Evolutionary conservation across 2,797 vertebrate species (phyloP), one percentile per base, ranked within the genome.

Genomic region (Anolis apletophallus): DNA sequence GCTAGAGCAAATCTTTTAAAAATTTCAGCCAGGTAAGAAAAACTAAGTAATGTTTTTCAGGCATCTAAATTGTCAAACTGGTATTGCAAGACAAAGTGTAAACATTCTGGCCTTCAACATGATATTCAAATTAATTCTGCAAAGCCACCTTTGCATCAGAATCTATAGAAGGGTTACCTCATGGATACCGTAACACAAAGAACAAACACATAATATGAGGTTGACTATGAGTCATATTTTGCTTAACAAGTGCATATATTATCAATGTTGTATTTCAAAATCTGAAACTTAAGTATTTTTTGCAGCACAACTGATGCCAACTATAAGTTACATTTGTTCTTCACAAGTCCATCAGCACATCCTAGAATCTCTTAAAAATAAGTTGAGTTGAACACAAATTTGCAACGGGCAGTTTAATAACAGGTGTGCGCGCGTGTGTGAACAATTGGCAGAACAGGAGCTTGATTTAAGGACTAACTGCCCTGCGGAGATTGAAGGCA

Each of bases 211-310:
- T 50, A 69, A 77, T 81, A 69, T 13, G 40, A 0, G 8, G 55
- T 57, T 14, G 17, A 23, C 10, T 61, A 17, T 54, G 26, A 83
- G n/a, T 55, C 69, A 86, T 86, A 67, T 82, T 90, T 90, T 90
- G 67, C 75, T 80, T 91, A 84, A 81, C 85, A 90, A 57, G 87
- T 81, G 86, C 46, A 87, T 85, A 81, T 34, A 87, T 36, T 86
- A 74, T 74, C 84, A 87, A 87, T 80, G 76, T 71, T 90, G 88
- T 84, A 8, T 88, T 87, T 14, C 80, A 89, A 89, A 17, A 76
- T 40, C 64, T 68, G 89, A 32, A 90, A 78, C 57, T 73, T 88
- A 40, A 40, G 73, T 46, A 50, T 64, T 75, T n/a, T 40, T 32
- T 85, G 68, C 1, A 81, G 9, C 0, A 16, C 19, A 80, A 75